Evolutionary conservation across 2,113 vertebrate species (phyloP), one percentile per base, ranked within the genome.

Genomic region (Hemicordylus capensis): DNA sequence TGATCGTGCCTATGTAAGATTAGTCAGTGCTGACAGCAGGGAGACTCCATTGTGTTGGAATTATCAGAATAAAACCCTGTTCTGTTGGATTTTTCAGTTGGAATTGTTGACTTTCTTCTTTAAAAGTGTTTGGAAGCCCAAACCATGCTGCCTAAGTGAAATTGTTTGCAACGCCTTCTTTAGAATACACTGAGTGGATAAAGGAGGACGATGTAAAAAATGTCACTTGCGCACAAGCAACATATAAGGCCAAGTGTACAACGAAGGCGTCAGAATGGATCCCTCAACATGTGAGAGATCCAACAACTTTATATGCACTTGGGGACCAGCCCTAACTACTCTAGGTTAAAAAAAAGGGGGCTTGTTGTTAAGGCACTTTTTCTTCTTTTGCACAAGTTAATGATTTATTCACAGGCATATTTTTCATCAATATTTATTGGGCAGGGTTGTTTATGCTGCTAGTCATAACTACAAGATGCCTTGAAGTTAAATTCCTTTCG

Each of bases 351-450:
- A 24, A 72, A 59, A 73, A 6, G 61, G 24, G 39, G 56, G 39
- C 69, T 74, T 37, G 61, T 74, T 37, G 61, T 83, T 61, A 61
- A 83, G 81, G 44, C 74, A 34, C 28, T 19, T 82, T 73, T 58
- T 11, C 42, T 75, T 24, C 7, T 17, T 28, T n/a, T 10, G 44
- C 79, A 81, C 31, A 51, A 54, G 51, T 24, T 28, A 1, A 75
- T 84, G 70, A 84, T 84, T 76, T 76, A 84, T 84, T 84, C 72
- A 84, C 66, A 42, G 46, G 73, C 82, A 63, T 76, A 84, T 51
- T 76, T 76, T 84, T 84, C 82, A 84, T 84, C 82, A 66, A 84
- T 84, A 84, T 84, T 84, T 76, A 84, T 84, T 84, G 54, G 59
- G 51, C 64, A 75, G 44, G 24, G n/a, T 42, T 84, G 72, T 84